phyloP scores from a whole-genome alignment of 2,113 vertebrate species.

The Melanotaenia duboulayi region DNA sequence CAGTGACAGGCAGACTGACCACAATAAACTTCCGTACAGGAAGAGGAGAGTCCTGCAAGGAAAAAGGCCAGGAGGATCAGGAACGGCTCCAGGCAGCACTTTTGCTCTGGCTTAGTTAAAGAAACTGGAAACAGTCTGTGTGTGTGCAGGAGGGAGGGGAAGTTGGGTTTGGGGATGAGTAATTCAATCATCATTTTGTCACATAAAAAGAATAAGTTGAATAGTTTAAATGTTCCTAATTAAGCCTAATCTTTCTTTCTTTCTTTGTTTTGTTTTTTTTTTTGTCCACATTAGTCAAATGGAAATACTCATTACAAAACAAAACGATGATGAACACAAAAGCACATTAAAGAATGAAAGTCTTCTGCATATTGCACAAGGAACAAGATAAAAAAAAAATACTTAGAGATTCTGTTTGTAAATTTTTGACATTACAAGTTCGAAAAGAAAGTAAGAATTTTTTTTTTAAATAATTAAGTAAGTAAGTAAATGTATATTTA shows the following conservation, averaged over 20 bases:
- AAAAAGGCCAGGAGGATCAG: slow-evolving; percentile 73
- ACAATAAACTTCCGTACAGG: slow-evolving; percentile 77
- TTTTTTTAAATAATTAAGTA: too few species aligned
- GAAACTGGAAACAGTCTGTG: slow-evolving; percentile 43
- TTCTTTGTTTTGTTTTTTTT: not conserved
- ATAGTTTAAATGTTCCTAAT: not conserved
- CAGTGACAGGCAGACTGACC: slow-evolving; percentile 72
- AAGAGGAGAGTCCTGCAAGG: slow-evolving; percentile 79
- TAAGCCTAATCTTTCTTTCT: not conserved
- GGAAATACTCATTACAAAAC: not conserved
- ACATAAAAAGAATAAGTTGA: not conserved
- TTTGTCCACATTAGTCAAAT: not conserved
- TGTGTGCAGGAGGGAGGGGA: not conserved
- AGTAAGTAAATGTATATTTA: too few species aligned
- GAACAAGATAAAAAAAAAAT: too few species aligned
- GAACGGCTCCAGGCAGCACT: slow-evolving; percentile 61
- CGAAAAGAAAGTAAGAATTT: too few species aligned
- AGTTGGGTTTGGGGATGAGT: not conserved
- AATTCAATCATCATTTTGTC: not conserved
- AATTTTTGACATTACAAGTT: too few species aligned
- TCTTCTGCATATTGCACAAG: not conserved
- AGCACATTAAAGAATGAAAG: not conserved
- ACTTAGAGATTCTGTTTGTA: too few species aligned
- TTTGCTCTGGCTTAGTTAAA: slow-evolving; percentile 64
- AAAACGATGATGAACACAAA: not conserved